Evolutionary conservation across 2,888 invertebrate species (phyloP), one percentile per base, ranked within the genome.

Genomic region (Apeira syringaria): DNA sequence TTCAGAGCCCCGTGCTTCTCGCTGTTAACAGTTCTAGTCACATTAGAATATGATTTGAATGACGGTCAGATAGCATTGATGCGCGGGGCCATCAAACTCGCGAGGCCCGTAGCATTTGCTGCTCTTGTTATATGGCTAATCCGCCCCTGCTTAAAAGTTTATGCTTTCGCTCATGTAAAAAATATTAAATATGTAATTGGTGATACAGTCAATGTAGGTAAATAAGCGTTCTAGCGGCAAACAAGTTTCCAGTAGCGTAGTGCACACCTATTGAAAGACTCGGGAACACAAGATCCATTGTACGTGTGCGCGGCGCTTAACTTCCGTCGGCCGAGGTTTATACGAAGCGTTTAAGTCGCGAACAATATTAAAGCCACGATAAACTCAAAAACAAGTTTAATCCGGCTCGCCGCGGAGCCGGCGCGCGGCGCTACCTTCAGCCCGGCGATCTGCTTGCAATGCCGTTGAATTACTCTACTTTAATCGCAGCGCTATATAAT

Each of bases 361-460:
- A 86, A 86, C 86, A 85, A 86, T 85, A 84, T 85, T 85, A 86
- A 81, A 84, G 79, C 82, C 64, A 72, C 78, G 80, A 81, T 86
- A 83, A 87, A 85, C 83, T 86, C 84, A 84, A 84, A 85, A 86
- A 86, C 84, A 83, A 85, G 80, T 85, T 85, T 77, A 86, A 87
- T 85, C 85, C 80, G 68, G 73, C 77, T 81, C 77, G 68, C 80
- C 77, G 71, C 72, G 73, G 67, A 75, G n/a, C n/a, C n/a, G n/a
- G n/a, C n/a, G n/a, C n/a, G n/a, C n/a, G n/a, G n/a, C 69, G 76
- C 68, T 44, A 47, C 53, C 72, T 71, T 71, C 70, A 68, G 74
- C 70, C 74, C 66, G 63, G 67, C 74, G 75, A 80, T 76, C 71
- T 78, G 74, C 72, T 72, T 80, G 77, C 80, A 74, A 66, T 80